Conservation (phyloP, 35 echinoderm and acorn worm species). For the Heliocidaris tuberculata region DNA sequence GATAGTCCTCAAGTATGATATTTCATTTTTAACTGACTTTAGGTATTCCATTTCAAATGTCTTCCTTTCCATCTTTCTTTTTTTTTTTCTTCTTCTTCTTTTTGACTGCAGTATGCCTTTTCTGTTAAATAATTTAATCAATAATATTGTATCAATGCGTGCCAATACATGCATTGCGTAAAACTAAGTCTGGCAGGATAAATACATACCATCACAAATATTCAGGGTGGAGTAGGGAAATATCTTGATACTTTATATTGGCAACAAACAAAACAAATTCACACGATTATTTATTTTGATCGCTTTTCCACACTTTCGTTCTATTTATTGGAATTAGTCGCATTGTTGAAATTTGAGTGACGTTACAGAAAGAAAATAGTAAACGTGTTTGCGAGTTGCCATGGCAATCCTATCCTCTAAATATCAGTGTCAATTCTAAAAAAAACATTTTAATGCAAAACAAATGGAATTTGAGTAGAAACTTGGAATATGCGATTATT, state of each 20-base stretch:
- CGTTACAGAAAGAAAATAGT: background rate
- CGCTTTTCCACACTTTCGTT: slow-evolving; percentile 8
- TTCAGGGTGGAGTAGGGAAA: background rate
- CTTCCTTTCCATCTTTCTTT: too few relatives aligned
- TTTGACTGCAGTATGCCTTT: too few relatives aligned
- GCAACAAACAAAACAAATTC: background rate
- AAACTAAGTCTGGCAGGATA: background rate
- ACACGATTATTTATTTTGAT: slow-evolving; percentile 19
- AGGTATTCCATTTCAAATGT: too few relatives aligned
- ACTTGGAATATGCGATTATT: background rate
- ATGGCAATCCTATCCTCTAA: background rate
- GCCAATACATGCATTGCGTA: too few relatives aligned
- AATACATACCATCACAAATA: background rate
- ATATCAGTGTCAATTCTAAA: background rate
- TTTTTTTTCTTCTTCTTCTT: too few relatives aligned
- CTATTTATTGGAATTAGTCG: background rate
- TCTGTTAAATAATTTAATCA: too few relatives aligned
- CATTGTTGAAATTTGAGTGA: background rate
- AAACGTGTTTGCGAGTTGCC: background rate
- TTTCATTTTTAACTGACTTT: too few relatives aligned
- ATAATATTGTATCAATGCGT: too few relatives aligned
- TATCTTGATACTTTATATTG: background rate
- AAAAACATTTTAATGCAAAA: background rate
- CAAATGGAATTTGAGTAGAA: background rate
- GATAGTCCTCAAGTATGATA: too few relatives aligned